These are phyloP conservation scores for Tricholauxania praeusta DNA, from an alignment of 2,888 invertebrate genomes.

Conservation along the genomic window DNA sequence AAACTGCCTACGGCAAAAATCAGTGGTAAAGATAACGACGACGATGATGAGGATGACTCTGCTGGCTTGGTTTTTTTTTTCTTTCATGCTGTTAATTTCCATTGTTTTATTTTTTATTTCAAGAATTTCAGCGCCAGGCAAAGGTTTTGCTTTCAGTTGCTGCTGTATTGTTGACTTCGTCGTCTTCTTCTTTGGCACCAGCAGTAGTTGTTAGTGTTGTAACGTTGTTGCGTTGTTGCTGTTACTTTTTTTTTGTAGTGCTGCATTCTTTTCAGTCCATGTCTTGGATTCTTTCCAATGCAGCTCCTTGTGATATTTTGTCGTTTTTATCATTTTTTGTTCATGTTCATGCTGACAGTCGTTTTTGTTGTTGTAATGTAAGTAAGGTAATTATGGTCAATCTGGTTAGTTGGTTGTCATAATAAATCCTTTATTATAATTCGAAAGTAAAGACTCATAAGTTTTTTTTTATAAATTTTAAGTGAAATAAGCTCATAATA, in stretches of 20 bases:
- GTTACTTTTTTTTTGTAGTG: not conserved
- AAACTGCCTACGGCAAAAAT: not conserved
- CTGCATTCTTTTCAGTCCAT: slow-evolving; percentile 19
- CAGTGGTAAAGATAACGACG: slow-evolving; percentile 9
- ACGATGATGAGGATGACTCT: not conserved
- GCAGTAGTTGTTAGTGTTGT: slow-evolving; percentile 7
- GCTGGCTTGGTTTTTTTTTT: not conserved
- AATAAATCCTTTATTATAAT: too few species aligned
- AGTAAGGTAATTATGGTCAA: too few species aligned
- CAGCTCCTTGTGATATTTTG: too few species aligned
- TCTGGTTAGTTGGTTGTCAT: too few species aligned
- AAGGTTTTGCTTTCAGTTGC: slow-evolving; percentile 13
- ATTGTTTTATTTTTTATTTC: slow-evolving; percentile 7
- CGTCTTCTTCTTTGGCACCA: not conserved
- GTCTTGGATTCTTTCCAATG: not conserved
- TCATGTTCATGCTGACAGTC: slow-evolving; percentile 20
- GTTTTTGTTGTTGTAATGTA: slow-evolving; percentile 9
- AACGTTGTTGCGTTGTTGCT: not conserved
- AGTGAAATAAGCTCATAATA: too few species aligned
- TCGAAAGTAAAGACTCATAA: too few species aligned
- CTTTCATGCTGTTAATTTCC: not conserved
- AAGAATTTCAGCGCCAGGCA: slow-evolving; percentile 38
- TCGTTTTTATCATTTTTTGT: too few species aligned
- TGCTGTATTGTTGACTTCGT: slow-evolving; percentile 2
- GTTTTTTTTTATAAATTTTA: too few species aligned